phyloP scores from a whole-genome alignment of 2,797 vertebrate species.

The Rhinichthys osculus region DNA sequence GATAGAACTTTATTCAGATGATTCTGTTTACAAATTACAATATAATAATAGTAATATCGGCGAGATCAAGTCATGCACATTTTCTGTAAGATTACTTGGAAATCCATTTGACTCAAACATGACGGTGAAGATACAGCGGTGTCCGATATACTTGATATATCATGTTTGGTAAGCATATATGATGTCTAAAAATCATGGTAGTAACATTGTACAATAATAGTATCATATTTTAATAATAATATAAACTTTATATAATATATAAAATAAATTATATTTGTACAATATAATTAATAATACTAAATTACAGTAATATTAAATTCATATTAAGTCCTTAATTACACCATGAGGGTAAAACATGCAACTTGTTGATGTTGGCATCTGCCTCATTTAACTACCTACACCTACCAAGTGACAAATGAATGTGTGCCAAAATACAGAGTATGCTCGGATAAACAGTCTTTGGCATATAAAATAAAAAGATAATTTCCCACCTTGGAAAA shows the following conservation, averaged over 20 bases:
- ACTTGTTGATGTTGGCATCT: neutral
- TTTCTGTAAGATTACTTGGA: neutral
- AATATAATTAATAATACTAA: neutral
- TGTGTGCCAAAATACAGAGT: neutral
- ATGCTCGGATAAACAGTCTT: neutral
- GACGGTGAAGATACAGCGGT: neutral
- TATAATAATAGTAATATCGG: neutral
- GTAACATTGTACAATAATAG: neutral
- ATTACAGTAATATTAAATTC: neutral
- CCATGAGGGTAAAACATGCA: no score
- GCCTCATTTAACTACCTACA: neutral
- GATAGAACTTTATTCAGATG: slow-evolving; percentile 56
- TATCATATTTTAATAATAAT: neutral
- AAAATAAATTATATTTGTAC: neutral
- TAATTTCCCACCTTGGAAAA: no score
- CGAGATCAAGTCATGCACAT: no score
- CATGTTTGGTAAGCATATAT: neutral
- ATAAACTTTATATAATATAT: neutral
- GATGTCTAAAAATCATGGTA: neutral
- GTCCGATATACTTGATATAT: neutral
- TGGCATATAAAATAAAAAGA: no score
- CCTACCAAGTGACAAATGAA: neutral
- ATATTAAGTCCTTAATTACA: neutral
- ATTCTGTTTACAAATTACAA: slow-evolving; percentile 3
- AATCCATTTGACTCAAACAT: no score